These are phyloP conservation scores for Tetramorium alpestre DNA, from an alignment of 1,140 invertebrate genomes.

Conservation along the genomic window DNA sequence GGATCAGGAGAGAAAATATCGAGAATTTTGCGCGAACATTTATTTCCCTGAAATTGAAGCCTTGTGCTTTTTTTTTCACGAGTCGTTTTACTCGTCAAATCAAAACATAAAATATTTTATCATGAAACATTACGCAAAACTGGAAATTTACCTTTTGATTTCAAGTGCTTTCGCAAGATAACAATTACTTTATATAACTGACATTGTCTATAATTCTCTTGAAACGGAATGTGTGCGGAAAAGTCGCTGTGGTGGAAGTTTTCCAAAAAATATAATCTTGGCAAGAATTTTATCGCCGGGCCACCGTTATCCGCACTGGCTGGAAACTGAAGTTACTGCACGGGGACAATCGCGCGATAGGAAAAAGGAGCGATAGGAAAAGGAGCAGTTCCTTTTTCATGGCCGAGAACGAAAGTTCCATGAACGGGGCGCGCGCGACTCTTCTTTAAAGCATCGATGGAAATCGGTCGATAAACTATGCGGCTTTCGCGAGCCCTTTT, in stretches of 20 bases:
- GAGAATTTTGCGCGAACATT: constrained; percentile 17
- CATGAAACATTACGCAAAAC: neutral
- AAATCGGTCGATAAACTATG: constrained; percentile 55
- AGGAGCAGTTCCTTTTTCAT: constrained; percentile 13
- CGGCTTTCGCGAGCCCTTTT: constrained; percentile 21
- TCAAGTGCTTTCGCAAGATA: neutral
- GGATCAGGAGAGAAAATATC: constrained; percentile 16
- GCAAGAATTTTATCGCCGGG: constrained; percentile 25
- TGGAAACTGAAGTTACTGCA: constrained; percentile 24
- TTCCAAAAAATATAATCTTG: constrained; percentile 14
- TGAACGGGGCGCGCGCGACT: neutral
- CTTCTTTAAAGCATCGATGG: constrained; percentile 13
- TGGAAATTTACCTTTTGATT: neutral
- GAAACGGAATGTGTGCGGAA: neutral
- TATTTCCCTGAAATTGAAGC: neutral
- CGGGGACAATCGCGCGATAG: neutral
- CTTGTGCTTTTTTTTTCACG: neutral
- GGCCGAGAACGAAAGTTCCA: neutral
- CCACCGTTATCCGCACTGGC: neutral
- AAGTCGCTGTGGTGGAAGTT: neutral
- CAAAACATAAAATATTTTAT: constrained; percentile 23
- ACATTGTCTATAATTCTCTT: neutral
- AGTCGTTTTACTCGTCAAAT: neutral
- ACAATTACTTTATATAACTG: neutral
- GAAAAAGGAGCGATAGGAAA: neutral